Percentiles rank a stretch among this genome's conserved stretches.
These are phyloP conservation scores for Solenopsis invicta DNA, from an alignment of 1,140 invertebrate genomes.

Conservation along the genomic window DNA sequence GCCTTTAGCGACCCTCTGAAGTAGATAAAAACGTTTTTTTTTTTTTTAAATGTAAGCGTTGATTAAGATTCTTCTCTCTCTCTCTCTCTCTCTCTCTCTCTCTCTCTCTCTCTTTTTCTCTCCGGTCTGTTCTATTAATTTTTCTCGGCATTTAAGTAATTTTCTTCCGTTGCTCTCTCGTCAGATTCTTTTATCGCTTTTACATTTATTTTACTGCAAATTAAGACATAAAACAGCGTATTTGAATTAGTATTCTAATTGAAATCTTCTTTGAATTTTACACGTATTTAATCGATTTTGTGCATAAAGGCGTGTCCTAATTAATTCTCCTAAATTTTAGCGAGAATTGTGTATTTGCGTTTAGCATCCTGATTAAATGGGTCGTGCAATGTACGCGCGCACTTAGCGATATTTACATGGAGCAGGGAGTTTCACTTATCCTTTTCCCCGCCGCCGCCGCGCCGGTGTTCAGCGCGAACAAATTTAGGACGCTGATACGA, in stretches of 20 bases:
- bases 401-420: slow-evolving; percentile 52
- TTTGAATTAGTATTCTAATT: background rate
- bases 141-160: background rate
- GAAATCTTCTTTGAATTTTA: background rate
- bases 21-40: background rate
- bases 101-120: no score
- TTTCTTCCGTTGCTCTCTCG: background rate
- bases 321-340: slow-evolving; percentile 12
- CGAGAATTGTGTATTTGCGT: slow-evolving; percentile 36
- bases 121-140: background rate
- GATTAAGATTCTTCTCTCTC: slow-evolving; percentile 9
- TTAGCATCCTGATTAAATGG: slow-evolving; percentile 35
- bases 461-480: slow-evolving; percentile 43
- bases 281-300: background rate
- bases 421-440: slow-evolving; percentile 46
- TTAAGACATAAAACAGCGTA: background rate
- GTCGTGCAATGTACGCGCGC: background rate
- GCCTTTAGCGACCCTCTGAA: background rate
- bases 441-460: background rate
- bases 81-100: no score
- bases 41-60: background rate
- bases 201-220: background rate
- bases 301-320: background rate
- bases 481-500: slow-evolving; percentile 47
- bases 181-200: background rate